These are phyloP conservation scores for Esperia sulphurella DNA, from an alignment of 2,888 invertebrate species.

Conservation along the genomic window DNA sequence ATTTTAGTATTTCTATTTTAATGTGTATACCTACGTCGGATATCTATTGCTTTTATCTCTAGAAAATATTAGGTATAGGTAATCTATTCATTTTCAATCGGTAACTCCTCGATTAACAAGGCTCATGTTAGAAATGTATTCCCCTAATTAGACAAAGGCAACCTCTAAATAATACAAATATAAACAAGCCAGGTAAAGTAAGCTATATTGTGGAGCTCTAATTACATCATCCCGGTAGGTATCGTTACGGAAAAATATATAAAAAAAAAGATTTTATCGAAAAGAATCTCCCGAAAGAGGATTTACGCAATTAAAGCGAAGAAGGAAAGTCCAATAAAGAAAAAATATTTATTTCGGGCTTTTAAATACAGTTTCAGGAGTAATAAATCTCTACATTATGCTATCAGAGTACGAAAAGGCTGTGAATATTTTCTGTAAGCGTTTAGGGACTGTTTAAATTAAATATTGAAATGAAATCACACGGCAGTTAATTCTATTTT, in stretches of 20 bases:
- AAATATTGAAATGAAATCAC: not conserved
- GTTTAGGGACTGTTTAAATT: not conserved
- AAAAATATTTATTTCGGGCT: conserved; percentile 44
- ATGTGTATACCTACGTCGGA: no score
- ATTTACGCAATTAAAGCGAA: conserved; percentile 67
- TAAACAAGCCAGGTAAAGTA: conserved; percentile 23
- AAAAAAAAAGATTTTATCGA: conserved; percentile 54
- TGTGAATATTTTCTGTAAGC: not conserved
- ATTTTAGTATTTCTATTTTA: no score
- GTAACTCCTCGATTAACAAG: no score
- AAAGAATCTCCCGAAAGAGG: conserved; percentile 55
- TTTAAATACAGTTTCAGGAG: conserved; percentile 38
- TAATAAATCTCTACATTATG: conserved; percentile 15
- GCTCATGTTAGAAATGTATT: not conserved
- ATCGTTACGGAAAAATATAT: conserved; percentile 31
- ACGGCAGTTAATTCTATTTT: not conserved
- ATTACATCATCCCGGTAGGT: conserved; percentile 39
- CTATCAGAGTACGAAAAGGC: conserved; percentile 1
- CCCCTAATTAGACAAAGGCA: conserved; percentile 26
- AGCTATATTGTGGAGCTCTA: conserved; percentile 49
- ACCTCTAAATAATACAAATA: not conserved
- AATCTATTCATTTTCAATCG: no score
- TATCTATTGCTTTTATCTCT: no score
- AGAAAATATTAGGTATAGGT: no score
- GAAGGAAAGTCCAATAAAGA: conserved; percentile 39